Base-by-base conservation (phyloP, 2,797 vertebrate species). In the Amblyopsis hoosieri region DNA sequence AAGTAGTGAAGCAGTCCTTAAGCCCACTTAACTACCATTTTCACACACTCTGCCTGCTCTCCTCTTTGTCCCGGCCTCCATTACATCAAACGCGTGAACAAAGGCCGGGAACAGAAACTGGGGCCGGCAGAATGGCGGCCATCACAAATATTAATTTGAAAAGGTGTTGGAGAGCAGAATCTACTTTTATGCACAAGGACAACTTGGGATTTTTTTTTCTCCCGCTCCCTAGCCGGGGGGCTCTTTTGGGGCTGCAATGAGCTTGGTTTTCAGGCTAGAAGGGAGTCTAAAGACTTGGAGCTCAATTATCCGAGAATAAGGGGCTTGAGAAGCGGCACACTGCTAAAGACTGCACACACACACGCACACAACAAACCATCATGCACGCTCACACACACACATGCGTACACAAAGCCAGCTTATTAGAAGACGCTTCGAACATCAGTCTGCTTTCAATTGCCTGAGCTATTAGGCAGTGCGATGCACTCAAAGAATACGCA, bases 141-240 rank as follows among this genome's bases (percentile, higher is more conserved):
- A 99, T 98, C 96, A 96, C 97, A 99, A 99, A 98, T 99, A 98
- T 99, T 98, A 98, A 98, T 99, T 98, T 98, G 97, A 99, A 99
- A 99, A 99, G 96, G 97, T 99, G 97, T 99, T 98, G 95, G 96
- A 97, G 96, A 97, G 96, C 94, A 98, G 96, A 98, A 97, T 98
- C 95, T 98, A 97, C 97, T 98, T 98, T 97, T 97, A 98, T 98
- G 96, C 95, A 97, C 95, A 98, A 98, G 97, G 96, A 99, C 96
- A 98, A 98, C 95, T 98, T 97, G 95, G 95, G 95, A 94, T 96
- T 96, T 96, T 94, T 95, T 94, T 95, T 73, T 55, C 60, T 55
- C 57, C 48, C 75, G 79, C 69, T 64, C 81, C 67, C 66, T 72
- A 80, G 80, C 85, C 75, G 66, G 79, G 74, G 81, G 75, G 82